Percentiles rank a stretch among this genome's conserved stretches.
Evolutionary conservation across 2,888 invertebrate genomes (phyloP).

Genomic region (Melikaiella ostensackeni): DNA sequence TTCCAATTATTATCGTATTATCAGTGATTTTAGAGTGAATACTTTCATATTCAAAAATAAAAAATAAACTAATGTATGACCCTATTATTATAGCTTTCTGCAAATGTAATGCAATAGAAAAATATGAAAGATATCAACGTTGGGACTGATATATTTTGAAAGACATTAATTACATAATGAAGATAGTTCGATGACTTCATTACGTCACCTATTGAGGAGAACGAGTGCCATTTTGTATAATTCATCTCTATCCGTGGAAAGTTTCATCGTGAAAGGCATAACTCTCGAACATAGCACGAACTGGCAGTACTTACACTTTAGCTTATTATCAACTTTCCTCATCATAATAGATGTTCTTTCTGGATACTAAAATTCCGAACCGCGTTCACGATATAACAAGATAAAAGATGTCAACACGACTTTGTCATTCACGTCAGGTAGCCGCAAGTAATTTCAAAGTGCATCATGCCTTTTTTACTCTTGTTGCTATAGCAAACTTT

Average conservation of each 20-base stretch:
- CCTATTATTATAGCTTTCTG: too few relatives aligned
- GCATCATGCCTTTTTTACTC: conserved; percentile 1
- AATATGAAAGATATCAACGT: too few relatives aligned
- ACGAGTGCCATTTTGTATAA: conserved; percentile 34
- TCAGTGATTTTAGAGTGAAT: too few relatives aligned
- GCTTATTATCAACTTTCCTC: conserved; percentile 38
- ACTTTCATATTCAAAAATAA: too few relatives aligned
- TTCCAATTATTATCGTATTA: too few relatives aligned
- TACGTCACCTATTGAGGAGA: conserved; percentile 26
- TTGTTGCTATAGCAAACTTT: not conserved
- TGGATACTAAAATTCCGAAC: conserved; percentile 37
- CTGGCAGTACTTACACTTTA: conserved; percentile 35
- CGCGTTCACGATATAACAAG: conserved; percentile 34
- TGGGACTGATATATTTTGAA: too few relatives aligned
- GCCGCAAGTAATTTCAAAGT: conserved; percentile 24
- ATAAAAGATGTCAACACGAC: conserved; percentile 32
- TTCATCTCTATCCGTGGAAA: conserved; percentile 30
- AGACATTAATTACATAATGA: conserved; percentile 10
- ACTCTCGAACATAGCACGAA: conserved; percentile 37
- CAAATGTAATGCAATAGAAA: too few relatives aligned
- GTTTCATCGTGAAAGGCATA: conserved; percentile 35
- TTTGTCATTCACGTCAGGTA: conserved; percentile 34
- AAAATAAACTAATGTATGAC: too few relatives aligned
- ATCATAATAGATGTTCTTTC: conserved; percentile 36
- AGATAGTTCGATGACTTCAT: conserved; percentile 23